phyloP scores from a whole-genome alignment of 2,113 vertebrate genomes.

The Brachyhypopomus occidentalis region DNA sequence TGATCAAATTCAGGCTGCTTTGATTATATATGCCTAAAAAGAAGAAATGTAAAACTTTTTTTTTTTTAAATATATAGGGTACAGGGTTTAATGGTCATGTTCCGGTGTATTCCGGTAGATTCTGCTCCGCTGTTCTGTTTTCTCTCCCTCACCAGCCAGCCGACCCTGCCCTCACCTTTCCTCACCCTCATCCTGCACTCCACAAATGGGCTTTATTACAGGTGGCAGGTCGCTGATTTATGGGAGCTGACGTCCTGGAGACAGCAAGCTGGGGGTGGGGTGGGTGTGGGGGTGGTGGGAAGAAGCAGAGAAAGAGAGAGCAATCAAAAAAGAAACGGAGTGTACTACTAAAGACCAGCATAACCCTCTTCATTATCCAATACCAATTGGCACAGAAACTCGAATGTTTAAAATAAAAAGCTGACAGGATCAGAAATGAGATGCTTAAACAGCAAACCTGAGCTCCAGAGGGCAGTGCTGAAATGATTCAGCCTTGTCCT shows the following conservation, averaged over 20 bases:
- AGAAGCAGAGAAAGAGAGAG: not conserved
- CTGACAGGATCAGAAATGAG: too few relatives aligned
- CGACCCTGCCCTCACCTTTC: slow-evolving; percentile 51
- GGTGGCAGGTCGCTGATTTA: slow-evolving; percentile 47
- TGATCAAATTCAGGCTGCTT: slow-evolving; percentile 28
- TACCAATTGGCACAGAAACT: not conserved
- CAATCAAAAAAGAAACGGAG: not conserved
- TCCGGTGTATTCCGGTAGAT: slow-evolving; percentile 28
- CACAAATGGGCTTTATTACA: slow-evolving; percentile 59
- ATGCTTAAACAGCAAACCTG: too few relatives aligned
- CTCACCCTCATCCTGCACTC: slow-evolving; percentile 50
- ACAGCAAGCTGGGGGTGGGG: slow-evolving; percentile 16
- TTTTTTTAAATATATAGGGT: slow-evolving; percentile 21
- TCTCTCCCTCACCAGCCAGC: slow-evolving; percentile 17
- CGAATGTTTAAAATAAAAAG: too few relatives aligned
- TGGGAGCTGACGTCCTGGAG: slow-evolving; percentile 2
- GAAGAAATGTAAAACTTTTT: slow-evolving; percentile 42
- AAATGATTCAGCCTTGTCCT: too few relatives aligned
- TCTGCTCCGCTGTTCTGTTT: slow-evolving; percentile 15
- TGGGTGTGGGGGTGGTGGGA: not conserved
- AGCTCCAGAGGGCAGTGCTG: too few relatives aligned
- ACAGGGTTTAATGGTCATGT: slow-evolving; percentile 32
- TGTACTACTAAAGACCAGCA: not conserved
- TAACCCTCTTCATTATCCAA: too few relatives aligned
- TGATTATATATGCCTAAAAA: slow-evolving; percentile 34